Evolutionary conservation across 2,888 invertebrate genomes (phyloP).

Genomic region (Strigamia maritima): DNA sequence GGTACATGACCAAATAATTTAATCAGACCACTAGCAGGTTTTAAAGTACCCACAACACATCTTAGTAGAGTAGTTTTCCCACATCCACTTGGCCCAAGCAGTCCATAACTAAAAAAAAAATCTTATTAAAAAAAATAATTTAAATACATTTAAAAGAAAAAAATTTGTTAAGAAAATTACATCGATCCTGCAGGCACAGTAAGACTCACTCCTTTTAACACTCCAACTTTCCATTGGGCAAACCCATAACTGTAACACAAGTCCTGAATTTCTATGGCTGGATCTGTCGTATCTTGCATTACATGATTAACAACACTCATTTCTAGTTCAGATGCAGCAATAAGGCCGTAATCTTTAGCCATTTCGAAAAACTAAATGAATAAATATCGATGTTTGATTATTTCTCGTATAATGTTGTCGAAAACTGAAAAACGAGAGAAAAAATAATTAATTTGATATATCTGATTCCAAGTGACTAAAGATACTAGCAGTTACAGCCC

Average conservation of each 20-base stretch:
- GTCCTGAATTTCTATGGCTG: not conserved
- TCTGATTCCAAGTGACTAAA: too few species aligned
- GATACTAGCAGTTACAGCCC: too few species aligned
- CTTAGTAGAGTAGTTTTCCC: not conserved
- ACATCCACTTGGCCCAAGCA: not conserved
- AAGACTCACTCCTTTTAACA: constrained; percentile 85
- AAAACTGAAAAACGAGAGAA: too few species aligned
- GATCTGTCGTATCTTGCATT: not conserved
- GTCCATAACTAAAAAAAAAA: not conserved
- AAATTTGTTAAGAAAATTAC: constrained; percentile 67
- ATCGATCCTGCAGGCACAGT: constrained; percentile 91
- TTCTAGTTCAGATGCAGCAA: not conserved
- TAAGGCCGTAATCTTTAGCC: not conserved
- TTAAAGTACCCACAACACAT: not conserved
- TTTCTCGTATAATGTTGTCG: too few species aligned
- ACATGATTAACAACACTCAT: not conserved
- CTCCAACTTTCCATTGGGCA: constrained; percentile 79
- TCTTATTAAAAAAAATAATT: not conserved
- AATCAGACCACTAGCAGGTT: not conserved
- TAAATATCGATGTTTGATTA: not conserved
- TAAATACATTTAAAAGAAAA: constrained; percentile 2
- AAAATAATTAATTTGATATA: too few species aligned
- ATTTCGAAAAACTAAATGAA: not conserved
- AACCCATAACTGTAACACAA: constrained; percentile 66
- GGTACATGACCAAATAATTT: not conserved